A percentile compares a stretch with the other conserved stretches of the same genome.
Conservation (phyloP, 2,888 invertebrate genomes). For the Chalcis sispes region DNA sequence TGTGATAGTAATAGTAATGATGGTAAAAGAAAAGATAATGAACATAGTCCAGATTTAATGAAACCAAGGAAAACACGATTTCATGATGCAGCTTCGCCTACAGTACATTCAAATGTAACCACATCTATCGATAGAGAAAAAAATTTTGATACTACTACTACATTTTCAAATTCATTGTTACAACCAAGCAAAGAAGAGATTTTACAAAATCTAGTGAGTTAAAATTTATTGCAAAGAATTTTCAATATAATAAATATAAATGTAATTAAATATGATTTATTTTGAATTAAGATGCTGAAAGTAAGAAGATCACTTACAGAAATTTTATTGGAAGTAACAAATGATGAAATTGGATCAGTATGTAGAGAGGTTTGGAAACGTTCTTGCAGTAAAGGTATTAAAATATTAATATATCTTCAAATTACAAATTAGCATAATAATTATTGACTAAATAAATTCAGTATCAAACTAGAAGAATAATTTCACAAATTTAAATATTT, state of each 20-base stretch:
- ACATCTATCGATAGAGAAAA: constrained; percentile 63
- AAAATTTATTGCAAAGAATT: neutral
- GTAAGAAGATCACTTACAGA: constrained; percentile 94
- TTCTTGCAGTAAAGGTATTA: constrained; percentile 87
- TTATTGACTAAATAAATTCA: too few species aligned
- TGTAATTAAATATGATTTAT: too few species aligned
- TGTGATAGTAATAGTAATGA: constrained; percentile 57
- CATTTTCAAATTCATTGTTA: constrained; percentile 58
- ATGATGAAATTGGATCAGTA: constrained; percentile 89
- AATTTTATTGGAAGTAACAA: constrained; percentile 95
- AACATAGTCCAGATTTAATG: constrained; percentile 68
- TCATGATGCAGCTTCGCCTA: constrained; percentile 73
- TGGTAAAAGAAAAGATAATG: constrained; percentile 32
- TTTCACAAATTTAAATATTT: too few species aligned
- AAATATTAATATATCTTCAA: neutral
- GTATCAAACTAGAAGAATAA: too few species aligned
- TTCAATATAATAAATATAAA: neutral
- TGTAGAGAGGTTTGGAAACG: constrained; percentile 91
- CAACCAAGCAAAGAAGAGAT: constrained; percentile 79
- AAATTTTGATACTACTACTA: constrained; percentile 61
- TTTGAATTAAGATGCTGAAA: constrained; percentile 84
- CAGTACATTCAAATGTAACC: constrained; percentile 9
- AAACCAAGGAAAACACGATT: constrained; percentile 74
- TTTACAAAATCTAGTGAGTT: constrained; percentile 82
- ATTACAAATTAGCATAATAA: too few species aligned